Evolutionary conservation across 2,888 invertebrate genomes (phyloP), one percentile per base, ranked within the genome.

Genomic region (Tetanocera ferruginea): DNA sequence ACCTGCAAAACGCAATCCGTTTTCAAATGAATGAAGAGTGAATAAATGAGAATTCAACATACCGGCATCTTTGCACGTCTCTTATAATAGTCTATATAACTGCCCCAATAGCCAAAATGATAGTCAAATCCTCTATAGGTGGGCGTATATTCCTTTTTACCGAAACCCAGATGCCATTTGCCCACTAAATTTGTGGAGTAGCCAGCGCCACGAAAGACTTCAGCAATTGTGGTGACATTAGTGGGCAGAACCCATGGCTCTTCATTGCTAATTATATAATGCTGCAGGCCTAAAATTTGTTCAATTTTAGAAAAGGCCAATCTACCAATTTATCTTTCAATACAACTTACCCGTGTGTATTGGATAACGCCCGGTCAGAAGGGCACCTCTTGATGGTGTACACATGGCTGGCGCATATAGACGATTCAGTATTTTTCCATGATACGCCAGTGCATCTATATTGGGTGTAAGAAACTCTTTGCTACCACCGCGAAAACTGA

Each of bases 161-260:
- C 94, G 91, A 94, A 95, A 1, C 97, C 97, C 78, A 97, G 92
- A 87, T 95, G 95, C 97, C 97, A 98, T 91, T 98, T 98, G 28
- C 98, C 98, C 11, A 98, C 92, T 37, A 96, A 91, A 87, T 96
- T 94, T 0, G 96, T 96, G 6, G 91, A 89, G 89, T 97, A 98
- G 0, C 95, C 96, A 75, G 95, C 90, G 80, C 94, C 92, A 83
- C 91, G 91, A 77, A 93, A 90, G 85, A 92, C 91, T 83, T 95
- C 91, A 0, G 97, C 95, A 82, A 97, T 89, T 1, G 95, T 89
- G 79, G 92, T 93, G 80, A 93, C 93, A 55, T 92, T 90, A 3
- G 94, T 86, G 0, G 94, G 93, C n/a, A 97, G 88, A 2, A 94
- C 94, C 85, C 94, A 93, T 0, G 94, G 94, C 85, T 95, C 94